Base-by-base conservation (phyloP, 2,797 vertebrate genomes). In the Florisuga fusca region DNA sequence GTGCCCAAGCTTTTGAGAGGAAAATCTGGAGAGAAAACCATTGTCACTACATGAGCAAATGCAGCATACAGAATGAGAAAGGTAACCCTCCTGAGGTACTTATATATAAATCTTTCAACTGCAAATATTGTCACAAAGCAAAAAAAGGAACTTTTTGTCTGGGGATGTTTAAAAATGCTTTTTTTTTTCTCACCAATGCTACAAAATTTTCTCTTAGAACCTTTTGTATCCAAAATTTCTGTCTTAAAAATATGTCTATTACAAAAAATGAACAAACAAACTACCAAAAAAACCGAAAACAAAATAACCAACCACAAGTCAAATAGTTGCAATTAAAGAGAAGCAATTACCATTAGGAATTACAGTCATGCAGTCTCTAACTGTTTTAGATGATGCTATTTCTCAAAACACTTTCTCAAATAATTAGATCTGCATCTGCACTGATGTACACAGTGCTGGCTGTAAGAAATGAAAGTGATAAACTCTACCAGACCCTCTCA, bases 31-130 rank as follows among this genome's bases (percentile, higher is more conserved):
- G 59, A 67, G 36, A 83, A 94, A 91, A 34, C 12, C n/a, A 48
- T 33, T 87, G 58, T 38, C 51, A 78, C 54, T 80, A 80, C 46
- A 72, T 15, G 54, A 91, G 22, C 58, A 95, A 91, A 94, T 38
- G 75, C 91, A 85, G 87, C 41, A 68, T 38, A 58, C 5, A 81
- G 43, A 87, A 91, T 19, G 46, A 48, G 18, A 75, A 94, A 62
- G 27, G 21, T 59, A 83, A 75, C 9, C 89, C 72, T 93, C 64
- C 46, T 72, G 61, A 75, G 61, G 41, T 71, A 50, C 18, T 51
- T 80, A 17, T 33, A 10, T n/a, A 21, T 50, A 84, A 83, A 82
- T 58, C n/a, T 87, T 95, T 84, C 53, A 66, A 77, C n/a, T 0
- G 0, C 2, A 2, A 74, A 87, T 66, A 93, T 5, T 55, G 41